Conservation (phyloP, 2,888 invertebrate genomes). For the Ornithoptera alexandrae region DNA sequence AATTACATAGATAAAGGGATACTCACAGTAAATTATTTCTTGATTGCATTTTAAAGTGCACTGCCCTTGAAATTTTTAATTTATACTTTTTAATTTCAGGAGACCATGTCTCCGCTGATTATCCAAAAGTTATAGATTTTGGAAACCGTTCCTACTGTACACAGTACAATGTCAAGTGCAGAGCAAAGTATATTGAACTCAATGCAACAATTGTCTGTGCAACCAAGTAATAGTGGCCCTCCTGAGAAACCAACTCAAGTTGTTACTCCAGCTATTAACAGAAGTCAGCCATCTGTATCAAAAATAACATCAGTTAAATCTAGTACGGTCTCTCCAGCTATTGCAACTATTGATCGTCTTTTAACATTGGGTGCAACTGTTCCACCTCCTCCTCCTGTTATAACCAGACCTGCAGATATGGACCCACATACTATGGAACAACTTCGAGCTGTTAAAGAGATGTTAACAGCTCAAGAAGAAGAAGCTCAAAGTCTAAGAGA, state of each 20-base stretch:
- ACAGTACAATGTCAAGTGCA: constrained; percentile 78
- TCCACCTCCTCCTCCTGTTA: constrained; percentile 71
- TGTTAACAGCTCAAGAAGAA: constrained; percentile 78
- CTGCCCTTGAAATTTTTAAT: constrained; percentile 38
- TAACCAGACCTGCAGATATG: constrained; percentile 68
- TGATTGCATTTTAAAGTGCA: constrained; percentile 32
- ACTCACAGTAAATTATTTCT: background rate
- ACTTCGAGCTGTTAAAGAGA: constrained; percentile 79
- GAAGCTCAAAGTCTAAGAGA: constrained; percentile 78
- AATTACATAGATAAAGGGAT: constrained; percentile 29
- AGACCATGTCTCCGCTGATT: constrained; percentile 59
- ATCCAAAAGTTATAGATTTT: constrained; percentile 49
- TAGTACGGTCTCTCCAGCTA: constrained; percentile 69
- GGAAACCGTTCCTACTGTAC: constrained; percentile 47
- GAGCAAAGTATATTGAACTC: constrained; percentile 77
- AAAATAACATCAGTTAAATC: constrained; percentile 66
- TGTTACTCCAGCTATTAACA: constrained; percentile 74
- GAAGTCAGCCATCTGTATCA: constrained; percentile 60
- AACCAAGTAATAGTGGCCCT: constrained; percentile 68
- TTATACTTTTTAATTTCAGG: constrained; percentile 52
- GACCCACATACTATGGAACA: constrained; percentile 81
- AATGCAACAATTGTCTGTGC: constrained; percentile 76
- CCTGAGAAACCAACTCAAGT: constrained; percentile 77
- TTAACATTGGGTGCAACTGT: constrained; percentile 67
- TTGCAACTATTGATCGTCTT: constrained; percentile 75